A percentile compares a stretch with the other conserved stretches of the same genome.
These are phyloP conservation scores for Mustela lutreola DNA, from an alignment of 2,113 vertebrate species.

Conservation along the genomic window DNA sequence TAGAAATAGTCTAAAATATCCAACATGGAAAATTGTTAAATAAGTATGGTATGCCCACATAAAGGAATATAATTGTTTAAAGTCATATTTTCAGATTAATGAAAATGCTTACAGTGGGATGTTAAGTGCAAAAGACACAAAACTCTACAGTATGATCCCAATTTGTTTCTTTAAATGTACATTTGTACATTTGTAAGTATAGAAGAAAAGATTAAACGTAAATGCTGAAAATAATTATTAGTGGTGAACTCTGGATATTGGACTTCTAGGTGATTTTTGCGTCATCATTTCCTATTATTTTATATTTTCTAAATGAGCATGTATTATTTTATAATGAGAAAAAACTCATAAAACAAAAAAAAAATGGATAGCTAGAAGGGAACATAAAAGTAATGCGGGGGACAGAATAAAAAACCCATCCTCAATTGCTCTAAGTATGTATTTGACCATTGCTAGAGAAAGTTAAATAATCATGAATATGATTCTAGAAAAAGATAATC, in stretches of 20 bases:
- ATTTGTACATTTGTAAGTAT: not conserved
- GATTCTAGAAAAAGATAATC: not conserved
- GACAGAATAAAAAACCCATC: not conserved
- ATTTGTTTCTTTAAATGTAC: not conserved
- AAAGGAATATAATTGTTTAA: slow-evolving; percentile 16
- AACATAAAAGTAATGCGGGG: not conserved
- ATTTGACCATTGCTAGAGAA: not conserved
- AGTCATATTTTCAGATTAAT: not conserved
- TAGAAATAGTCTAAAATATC: slow-evolving; percentile 43
- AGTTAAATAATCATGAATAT: not conserved
- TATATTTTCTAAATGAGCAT: slow-evolving; percentile 38
- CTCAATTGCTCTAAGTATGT: not conserved
- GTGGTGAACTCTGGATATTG: not conserved
- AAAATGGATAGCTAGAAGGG: not conserved
- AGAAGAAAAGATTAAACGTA: slow-evolving; percentile 1
- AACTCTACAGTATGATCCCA: not conserved
- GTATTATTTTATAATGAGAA: slow-evolving; percentile 22
- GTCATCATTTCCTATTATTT: slow-evolving; percentile 8
- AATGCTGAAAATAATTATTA: slow-evolving; percentile 5
- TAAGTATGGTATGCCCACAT: not conserved
- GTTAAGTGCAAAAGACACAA: slow-evolving; percentile 32
- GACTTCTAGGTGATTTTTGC: not conserved
- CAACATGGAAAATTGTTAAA: slow-evolving; percentile 30
- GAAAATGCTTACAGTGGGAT: not conserved
- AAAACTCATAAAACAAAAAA: slow-evolving; percentile 28